Base-by-base conservation (phyloP, 2,113 vertebrate species). In the Morone saxatilis region DNA sequence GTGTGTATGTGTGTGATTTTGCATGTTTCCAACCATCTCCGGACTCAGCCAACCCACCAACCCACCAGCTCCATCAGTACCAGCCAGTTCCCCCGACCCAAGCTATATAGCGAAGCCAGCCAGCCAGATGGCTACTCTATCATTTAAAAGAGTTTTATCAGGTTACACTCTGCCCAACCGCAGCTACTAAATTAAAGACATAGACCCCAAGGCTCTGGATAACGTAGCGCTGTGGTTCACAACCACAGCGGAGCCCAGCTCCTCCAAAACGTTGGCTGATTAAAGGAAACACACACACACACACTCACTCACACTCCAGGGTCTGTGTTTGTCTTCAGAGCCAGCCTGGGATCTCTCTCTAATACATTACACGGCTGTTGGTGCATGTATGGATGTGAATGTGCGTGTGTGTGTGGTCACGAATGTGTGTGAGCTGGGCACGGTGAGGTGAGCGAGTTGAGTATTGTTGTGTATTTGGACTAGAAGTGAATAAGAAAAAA, bases 141-240 rank as follows among this genome's bases (percentile, higher is more conserved):
- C 93, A 94, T 95, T 95, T 92, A 84, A 90, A 90, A 89, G 83
- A 85, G 90, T 94, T 95, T 94, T 86, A 95, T 96, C 94, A 92
- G 89, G 94, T 95, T 95, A 92, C 95, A 89, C 86, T 89, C 77
- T 82, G 88, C 91, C 79, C 78, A 84, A 91, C 86, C 88, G 53
- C 90, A 93, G 92, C 90, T 88, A 83, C 91, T 90, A 94, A 95
- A 96, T 95, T 93, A 96, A 95, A 96, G 95, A 93, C 89, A 83
- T 80, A 36, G 48, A 89, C 89, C 90, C 81, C 56, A 67, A 89
- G 87, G 82, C 86, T 76, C 92, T 92, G 85, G 88, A 86, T 87
- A 90, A 86, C 45, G 80, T 86, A 82, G 85, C 43, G 80, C 76
- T 91, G 91, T 61, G 93, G 90, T 91, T 89, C 14, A 45, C n/a